A percentile compares a stretch with the other conserved stretches of the same genome.
Conservation (phyloP, 2,113 vertebrate species). For the Sclerurus mexicanus region DNA sequence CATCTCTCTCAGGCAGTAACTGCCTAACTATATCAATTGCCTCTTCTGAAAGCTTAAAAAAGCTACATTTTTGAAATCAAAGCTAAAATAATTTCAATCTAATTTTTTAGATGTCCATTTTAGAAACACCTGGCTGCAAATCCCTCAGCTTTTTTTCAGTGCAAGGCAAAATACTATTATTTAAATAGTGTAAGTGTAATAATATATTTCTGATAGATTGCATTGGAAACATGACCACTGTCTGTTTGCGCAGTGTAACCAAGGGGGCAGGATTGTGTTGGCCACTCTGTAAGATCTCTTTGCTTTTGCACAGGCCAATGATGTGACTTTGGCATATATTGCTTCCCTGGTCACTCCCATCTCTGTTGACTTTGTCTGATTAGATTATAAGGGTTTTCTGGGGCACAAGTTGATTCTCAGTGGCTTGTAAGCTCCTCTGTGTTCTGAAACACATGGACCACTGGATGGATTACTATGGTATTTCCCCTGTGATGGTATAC, state of each 20-base stretch:
- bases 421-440: neutral
- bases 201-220: neutral
- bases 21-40: neutral
- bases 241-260: neutral
- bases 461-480: no score
- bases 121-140: neutral
- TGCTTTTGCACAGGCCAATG: accelerated
- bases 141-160: neutral
- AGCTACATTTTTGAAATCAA: neutral
- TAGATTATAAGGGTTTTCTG: neutral
- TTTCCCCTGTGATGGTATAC: neutral
- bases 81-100: neutral
- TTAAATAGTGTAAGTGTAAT: neutral
- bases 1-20: neutral
- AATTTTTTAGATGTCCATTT: neutral
- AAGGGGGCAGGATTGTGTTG: neutral
- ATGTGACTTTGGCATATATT: neutral
- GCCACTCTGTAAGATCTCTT: neutral
- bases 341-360: accelerated
- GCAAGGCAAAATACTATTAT: neutral
- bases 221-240: neutral
- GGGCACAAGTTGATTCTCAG: no score
- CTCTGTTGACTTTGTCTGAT: neutral
- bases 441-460: neutral
- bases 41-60: neutral